phyloP scores from a whole-genome alignment of 2,797 vertebrate genomes.

The Argya squamiceps region DNA sequence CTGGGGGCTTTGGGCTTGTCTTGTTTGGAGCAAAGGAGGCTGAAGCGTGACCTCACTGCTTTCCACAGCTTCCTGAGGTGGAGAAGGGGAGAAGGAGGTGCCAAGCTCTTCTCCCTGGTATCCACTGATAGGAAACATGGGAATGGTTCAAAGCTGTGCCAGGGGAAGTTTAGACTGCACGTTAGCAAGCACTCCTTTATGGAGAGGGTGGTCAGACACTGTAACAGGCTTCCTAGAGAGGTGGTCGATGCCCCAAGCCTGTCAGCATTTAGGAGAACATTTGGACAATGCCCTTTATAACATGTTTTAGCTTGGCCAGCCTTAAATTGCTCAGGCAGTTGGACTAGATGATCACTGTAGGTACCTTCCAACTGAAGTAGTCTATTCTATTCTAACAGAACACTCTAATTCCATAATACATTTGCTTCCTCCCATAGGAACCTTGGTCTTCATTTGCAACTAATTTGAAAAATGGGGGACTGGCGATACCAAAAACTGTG shows the following conservation, averaged over 20 bases:
- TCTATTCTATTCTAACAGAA: background rate
- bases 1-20: background rate
- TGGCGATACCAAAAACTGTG: constrained; percentile 12
- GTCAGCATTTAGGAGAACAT: background rate
- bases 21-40: background rate
- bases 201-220: background rate
- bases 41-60: background rate
- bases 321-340: background rate
- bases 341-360: background rate
- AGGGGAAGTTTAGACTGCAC: background rate
- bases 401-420: background rate
- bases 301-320: background rate
- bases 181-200: background rate
- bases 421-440: constrained; percentile 75
- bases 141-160: background rate
- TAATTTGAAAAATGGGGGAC: constrained; percentile 52
- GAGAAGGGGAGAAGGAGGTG: background rate
- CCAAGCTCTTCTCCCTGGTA: background rate
- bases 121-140: rapidly evolving
- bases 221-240: background rate
- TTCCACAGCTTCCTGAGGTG: background rate
- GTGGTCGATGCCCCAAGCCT: rapidly evolving
- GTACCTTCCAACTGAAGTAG: background rate
- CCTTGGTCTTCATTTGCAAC: constrained; percentile 85
- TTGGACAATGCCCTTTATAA: background rate